Evolutionary conservation across 2,113 vertebrate species (phyloP).

Genomic region (Rhineura floridana): DNA sequence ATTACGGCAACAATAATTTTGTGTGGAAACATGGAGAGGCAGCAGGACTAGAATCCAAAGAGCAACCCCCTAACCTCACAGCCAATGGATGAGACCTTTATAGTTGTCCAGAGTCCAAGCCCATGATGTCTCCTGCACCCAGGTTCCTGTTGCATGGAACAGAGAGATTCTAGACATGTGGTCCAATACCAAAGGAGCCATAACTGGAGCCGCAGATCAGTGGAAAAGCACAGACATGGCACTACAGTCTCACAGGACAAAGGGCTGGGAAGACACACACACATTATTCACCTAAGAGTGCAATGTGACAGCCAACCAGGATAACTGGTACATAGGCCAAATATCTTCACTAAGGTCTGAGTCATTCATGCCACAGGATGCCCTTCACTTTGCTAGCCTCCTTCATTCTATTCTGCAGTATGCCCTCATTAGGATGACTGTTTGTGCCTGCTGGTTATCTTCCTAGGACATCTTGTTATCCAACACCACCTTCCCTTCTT

Average conservation of each 20-base stretch:
- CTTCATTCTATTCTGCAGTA: background rate
- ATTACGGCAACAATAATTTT: background rate
- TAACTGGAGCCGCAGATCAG: background rate
- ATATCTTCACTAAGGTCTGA: background rate
- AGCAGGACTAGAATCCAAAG: background rate
- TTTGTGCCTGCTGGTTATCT: background rate
- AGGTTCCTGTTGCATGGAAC: too few species aligned
- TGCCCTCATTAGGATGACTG: background rate
- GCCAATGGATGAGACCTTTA: background rate
- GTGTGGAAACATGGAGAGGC: background rate
- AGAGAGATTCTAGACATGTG: too few species aligned
- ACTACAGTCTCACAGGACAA: background rate
- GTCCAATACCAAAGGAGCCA: too few species aligned
- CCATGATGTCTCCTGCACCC: background rate
- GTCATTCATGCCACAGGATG: background rate
- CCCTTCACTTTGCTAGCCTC: background rate
- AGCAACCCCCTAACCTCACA: background rate
- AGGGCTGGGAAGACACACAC: background rate
- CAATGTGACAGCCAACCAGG: background rate
- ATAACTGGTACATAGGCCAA: background rate
- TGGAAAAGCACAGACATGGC: background rate
- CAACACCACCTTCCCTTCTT: background rate
- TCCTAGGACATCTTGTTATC: background rate
- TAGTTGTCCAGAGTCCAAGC: background rate
- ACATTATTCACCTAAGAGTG: background rate